Percentiles rank a stretch among this genome's conserved stretches.
Conservation (phyloP, 1,140 invertebrate genomes). For the Dufourea novaeangliae region DNA sequence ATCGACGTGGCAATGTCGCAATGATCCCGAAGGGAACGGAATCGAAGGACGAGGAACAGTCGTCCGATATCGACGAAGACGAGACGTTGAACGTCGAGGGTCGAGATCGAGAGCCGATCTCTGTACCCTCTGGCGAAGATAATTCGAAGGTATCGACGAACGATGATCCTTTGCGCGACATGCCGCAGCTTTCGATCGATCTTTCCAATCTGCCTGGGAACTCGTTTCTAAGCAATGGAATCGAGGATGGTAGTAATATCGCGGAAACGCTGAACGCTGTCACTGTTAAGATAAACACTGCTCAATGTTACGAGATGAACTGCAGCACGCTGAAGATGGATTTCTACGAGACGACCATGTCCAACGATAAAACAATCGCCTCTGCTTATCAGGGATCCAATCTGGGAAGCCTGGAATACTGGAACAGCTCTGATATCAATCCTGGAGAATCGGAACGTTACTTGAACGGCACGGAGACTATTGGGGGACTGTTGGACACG, state of each 20-base stretch:
- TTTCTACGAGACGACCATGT: not conserved
- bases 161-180: not conserved
- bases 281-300: not conserved
- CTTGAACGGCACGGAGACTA: not conserved
- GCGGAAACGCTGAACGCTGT: not conserved
- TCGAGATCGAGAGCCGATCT: not conserved
- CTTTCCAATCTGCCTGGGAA: not conserved
- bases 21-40: not conserved
- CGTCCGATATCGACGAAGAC: not conserved
- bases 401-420: not conserved
- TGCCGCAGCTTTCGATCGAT: not conserved
- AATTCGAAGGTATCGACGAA: not conserved
- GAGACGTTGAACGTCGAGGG: not conserved
- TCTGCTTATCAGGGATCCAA: no score
- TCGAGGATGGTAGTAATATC: not conserved
- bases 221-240: not conserved
- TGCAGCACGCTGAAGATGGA: conserved; percentile 18
- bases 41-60: not conserved
- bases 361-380: not conserved
- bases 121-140: not conserved
- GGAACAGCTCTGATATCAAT: not conserved
- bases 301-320: conserved; percentile 19
- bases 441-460: not conserved
- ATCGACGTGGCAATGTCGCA: not conserved
- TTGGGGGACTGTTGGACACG: no score